Percentiles rank a stretch among this genome's conserved stretches.
Conservation (phyloP, 2,797 vertebrate species). For the Lagodon rhomboides region DNA sequence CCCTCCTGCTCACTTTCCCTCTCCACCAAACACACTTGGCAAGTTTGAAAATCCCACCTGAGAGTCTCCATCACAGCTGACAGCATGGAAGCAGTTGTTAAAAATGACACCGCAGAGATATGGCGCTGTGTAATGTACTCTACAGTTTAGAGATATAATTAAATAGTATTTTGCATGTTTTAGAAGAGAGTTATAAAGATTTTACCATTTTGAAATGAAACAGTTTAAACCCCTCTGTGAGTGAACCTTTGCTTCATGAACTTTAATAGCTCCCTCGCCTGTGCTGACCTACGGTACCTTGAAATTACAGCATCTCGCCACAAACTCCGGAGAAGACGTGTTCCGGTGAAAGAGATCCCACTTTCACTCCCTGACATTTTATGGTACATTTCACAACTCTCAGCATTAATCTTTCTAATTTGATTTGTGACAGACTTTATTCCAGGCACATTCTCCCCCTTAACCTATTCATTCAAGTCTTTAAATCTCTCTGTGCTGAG, state of each 20-base stretch:
- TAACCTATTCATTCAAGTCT: conserved; percentile 50
- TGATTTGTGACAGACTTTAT: conserved; percentile 61
- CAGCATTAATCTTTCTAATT: conserved; percentile 63
- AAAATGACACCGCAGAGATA: neutral
- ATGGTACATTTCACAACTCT: conserved; percentile 64
- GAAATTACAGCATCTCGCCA: conserved; percentile 46
- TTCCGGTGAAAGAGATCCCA: conserved; percentile 39
- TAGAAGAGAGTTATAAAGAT: conserved; percentile 13
- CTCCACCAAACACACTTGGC: neutral
- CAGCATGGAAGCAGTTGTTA: neutral
- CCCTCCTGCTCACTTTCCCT: neutral
- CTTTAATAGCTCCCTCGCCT: conserved; percentile 40
- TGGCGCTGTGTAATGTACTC: neutral
- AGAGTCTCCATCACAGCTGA: conserved; percentile 1
- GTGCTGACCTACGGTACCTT: conserved; percentile 40
- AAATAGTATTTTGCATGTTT: conserved; percentile 20
- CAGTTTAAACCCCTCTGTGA: conserved; percentile 17
- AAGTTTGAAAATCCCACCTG: neutral
- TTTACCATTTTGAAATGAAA: conserved; percentile 37
- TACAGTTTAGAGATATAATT: neutral
- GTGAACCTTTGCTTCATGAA: conserved; percentile 46
- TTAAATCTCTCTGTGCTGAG: conserved; percentile 49
- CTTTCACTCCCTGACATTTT: conserved; percentile 65
- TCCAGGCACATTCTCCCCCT: conserved; percentile 40
- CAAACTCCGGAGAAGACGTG: conserved; percentile 51